Evolutionary conservation across 2,113 vertebrate species (phyloP).

Genomic region (Carassius carassius): DNA sequence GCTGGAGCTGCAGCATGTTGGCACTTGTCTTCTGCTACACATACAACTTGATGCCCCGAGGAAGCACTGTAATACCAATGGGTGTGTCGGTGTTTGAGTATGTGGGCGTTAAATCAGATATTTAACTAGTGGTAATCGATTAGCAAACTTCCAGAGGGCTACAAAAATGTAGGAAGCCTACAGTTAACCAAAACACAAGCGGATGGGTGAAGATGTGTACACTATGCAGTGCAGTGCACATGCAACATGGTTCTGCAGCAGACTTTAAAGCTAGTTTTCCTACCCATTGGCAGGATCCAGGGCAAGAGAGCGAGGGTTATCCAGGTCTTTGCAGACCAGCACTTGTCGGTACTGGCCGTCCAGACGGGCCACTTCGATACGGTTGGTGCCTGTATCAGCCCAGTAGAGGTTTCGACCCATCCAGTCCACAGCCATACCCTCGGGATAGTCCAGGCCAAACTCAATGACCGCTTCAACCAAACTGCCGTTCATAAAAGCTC

Average conservation of each 20-base stretch:
- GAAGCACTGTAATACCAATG: not conserved
- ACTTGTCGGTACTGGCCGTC: constrained; percentile 92
- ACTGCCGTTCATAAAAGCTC: constrained; percentile 97
- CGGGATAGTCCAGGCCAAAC: constrained; percentile 95
- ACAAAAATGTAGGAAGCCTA: not conserved
- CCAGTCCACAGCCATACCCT: constrained; percentile 98
- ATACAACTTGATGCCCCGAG: constrained; percentile 20
- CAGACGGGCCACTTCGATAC: constrained; percentile 92
- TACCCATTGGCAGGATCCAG: constrained; percentile 94
- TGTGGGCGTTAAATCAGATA: not conserved
- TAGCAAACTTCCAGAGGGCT: not conserved
- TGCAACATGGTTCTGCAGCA: not conserved
- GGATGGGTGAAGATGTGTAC: not conserved
- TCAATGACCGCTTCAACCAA: constrained; percentile 90
- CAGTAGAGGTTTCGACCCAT: constrained; percentile 97
- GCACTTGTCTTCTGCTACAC: constrained; percentile 48
- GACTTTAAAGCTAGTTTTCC: constrained; percentile 44
- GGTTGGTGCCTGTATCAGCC: constrained; percentile 95
- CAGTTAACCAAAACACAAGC: not conserved
- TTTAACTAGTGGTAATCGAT: not conserved
- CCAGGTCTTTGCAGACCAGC: constrained; percentile 92
- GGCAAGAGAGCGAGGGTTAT: constrained; percentile 91
- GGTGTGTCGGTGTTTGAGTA: not conserved
- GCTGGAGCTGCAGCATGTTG: constrained; percentile 34
- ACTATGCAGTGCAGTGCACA: too few species aligned